Conservation (phyloP, 2,797 vertebrate genomes). For the Myotis pilosus region DNA sequence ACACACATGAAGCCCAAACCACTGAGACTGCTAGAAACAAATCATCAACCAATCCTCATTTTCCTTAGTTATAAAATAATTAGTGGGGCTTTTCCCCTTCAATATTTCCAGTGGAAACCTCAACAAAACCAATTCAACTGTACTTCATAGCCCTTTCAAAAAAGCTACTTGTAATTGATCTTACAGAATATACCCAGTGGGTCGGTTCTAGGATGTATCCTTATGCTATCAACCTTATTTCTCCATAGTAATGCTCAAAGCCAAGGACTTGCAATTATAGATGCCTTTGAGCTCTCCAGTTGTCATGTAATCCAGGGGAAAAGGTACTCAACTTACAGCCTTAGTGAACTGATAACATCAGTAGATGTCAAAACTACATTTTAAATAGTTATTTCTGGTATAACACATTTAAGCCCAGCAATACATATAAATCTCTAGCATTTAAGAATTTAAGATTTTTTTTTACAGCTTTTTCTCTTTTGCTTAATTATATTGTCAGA, state of each 20-base stretch:
- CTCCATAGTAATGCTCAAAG: slow-evolving; percentile 46
- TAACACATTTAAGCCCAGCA: slow-evolving; percentile 60
- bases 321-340: slow-evolving; percentile 51
- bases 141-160: slow-evolving; percentile 46
- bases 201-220: neutral
- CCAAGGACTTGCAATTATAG: slow-evolving; percentile 75
- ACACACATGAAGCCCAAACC: slow-evolving; percentile 42
- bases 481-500: slow-evolving; percentile 77
- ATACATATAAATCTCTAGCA: slow-evolving; percentile 70
- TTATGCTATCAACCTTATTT: neutral
- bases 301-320: slow-evolving; percentile 65
- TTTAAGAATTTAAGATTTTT: slow-evolving; percentile 75
- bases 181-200: neutral
- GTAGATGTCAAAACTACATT: slow-evolving; percentile 72
- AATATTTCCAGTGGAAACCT: slow-evolving; percentile 59
- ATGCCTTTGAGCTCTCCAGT: slow-evolving; percentile 57
- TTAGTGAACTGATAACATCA: slow-evolving; percentile 72
- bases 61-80: slow-evolving; percentile 47
- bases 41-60: neutral
- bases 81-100: neutral
- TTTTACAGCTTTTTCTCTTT: slow-evolving; percentile 58
- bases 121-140: slow-evolving; percentile 30
- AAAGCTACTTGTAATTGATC: neutral
- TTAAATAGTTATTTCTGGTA: slow-evolving; percentile 76
- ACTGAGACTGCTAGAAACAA: slow-evolving; percentile 34